Evolutionary conservation across 2,888 invertebrate genomes (phyloP), one percentile per base, ranked within the genome.

Genomic region (Odontocolon sp.): DNA sequence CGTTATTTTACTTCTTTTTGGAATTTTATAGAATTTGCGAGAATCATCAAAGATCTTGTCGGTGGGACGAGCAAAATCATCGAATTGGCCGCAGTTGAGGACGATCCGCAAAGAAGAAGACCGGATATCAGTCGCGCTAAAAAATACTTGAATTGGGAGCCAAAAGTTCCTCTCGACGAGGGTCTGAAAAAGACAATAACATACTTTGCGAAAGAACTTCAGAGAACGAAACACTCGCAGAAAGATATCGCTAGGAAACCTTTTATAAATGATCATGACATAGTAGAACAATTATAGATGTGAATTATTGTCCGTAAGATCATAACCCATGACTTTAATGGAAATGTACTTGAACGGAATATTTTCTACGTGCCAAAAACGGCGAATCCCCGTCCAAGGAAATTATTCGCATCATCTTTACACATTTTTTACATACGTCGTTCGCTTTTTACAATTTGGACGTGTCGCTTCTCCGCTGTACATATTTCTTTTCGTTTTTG

Each of bases 71-170:
- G 97, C 90, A 93, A 94, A 86, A 95, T 99, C 72, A 92, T 95
- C 16, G 95, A 96, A 83, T 93, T 95, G 77, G 95, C 96, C 16
- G 96, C 97, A 2, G 96, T 98, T 54, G 96, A 97, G 89, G 99
- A 99, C 90, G 99, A 99, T 92, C 99, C 99, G 0, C 97, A 98
- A 89, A 92, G 97, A 78, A 93, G 99, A 52, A 95, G 96, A 82
- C 99, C 99, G 0, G 98, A 99, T 89, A 99, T 99, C 82, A 93
- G 94, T 0, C 92, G 97, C 69, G 99, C 99, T 2, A 95, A 95
- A 85, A 93, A 93, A 73, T 93, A 95, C 85, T 92, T 99, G 9
- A 93, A 95, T 77, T 99, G 99, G 99, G 94, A 95, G 86, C 99
- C 99, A 5, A 96, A 95, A 92, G 96, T 97, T 9, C 93, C 95